Conservation (phyloP, 2,888 invertebrate genomes). For the Tethea ocularis region DNA sequence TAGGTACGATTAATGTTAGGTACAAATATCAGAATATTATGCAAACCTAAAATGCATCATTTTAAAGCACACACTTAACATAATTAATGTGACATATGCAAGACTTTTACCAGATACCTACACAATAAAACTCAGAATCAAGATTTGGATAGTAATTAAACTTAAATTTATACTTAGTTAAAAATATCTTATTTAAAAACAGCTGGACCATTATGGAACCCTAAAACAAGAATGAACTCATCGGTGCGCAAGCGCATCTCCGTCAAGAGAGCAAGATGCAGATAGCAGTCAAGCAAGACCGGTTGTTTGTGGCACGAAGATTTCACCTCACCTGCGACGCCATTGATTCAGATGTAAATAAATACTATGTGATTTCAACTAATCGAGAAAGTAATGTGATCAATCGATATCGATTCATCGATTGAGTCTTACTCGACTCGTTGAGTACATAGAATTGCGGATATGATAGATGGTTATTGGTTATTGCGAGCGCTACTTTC, state of each 20-base stretch:
- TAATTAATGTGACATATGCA: no score
- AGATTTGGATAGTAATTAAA: no score
- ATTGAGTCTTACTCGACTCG: conserved; percentile 15
- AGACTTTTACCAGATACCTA: no score
- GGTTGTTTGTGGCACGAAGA: conserved; percentile 67
- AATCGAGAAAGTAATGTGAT: conserved; percentile 49
- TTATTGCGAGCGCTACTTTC: conserved; percentile 20
- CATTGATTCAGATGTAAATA: conserved; percentile 45
- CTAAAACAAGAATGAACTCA: conserved; percentile 28
- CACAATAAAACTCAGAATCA: no score
- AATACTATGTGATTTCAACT: conserved; percentile 31
- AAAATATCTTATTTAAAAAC: not conserved
- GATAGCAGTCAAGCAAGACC: conserved; percentile 46
- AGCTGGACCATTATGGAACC: not conserved
- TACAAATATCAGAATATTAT: no score
- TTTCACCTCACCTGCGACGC: conserved; percentile 69
- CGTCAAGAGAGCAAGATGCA: conserved; percentile 39
- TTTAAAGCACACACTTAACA: no score
- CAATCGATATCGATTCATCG: conserved; percentile 29
- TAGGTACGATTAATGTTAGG: no score
- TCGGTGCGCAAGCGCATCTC: conserved; percentile 37
- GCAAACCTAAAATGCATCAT: no score
- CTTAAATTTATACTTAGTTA: no score
- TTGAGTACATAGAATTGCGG: conserved; percentile 16
- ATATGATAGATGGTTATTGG: conserved; percentile 23